These are phyloP conservation scores for Anniella stebbinsi DNA, from an alignment of 2,797 vertebrate species.

Conservation along the genomic window DNA sequence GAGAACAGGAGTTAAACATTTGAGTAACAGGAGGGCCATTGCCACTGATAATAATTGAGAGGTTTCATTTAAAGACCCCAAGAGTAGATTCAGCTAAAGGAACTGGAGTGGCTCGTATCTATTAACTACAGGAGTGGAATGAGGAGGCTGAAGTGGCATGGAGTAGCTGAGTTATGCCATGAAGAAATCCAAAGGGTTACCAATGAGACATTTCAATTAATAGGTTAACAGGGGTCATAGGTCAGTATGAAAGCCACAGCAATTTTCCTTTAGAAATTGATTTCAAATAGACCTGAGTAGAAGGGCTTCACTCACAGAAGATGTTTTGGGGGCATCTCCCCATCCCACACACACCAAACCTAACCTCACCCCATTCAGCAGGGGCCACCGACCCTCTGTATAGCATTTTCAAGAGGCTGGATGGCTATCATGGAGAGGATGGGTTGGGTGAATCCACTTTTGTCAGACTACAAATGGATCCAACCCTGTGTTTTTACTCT, in stretches of 20 bases:
- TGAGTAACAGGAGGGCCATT: background rate
- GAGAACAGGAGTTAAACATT: background rate
- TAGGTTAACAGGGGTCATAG: slow-evolving; percentile 21
- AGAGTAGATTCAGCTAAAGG: background rate
- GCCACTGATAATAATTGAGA: slow-evolving; percentile 1
- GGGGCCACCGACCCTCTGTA: no score
- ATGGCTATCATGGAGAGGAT: no score
- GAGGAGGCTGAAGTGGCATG: slow-evolving; percentile 14
- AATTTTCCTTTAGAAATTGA: background rate
- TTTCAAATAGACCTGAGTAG: background rate
- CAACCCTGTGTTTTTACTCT: background rate
- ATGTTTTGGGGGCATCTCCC: no score
- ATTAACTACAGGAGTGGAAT: slow-evolving; percentile 12
- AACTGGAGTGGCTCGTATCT: background rate
- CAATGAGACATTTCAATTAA: slow-evolving; percentile 21
- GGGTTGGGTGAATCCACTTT: no score
- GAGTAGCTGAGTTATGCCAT: background rate
- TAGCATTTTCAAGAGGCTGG: no score
- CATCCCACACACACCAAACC: no score
- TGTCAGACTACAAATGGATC: no score
- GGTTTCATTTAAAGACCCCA: background rate
- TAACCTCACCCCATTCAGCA: no score
- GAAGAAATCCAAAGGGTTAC: slow-evolving; percentile 4
- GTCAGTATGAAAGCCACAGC: slow-evolving; percentile 8
- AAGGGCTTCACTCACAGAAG: no score